A percentile compares a stretch with the other conserved stretches of the same genome.
These are phyloP conservation scores for Catocala nupta DNA, from an alignment of 2,888 invertebrate genomes.

Conservation along the genomic window DNA sequence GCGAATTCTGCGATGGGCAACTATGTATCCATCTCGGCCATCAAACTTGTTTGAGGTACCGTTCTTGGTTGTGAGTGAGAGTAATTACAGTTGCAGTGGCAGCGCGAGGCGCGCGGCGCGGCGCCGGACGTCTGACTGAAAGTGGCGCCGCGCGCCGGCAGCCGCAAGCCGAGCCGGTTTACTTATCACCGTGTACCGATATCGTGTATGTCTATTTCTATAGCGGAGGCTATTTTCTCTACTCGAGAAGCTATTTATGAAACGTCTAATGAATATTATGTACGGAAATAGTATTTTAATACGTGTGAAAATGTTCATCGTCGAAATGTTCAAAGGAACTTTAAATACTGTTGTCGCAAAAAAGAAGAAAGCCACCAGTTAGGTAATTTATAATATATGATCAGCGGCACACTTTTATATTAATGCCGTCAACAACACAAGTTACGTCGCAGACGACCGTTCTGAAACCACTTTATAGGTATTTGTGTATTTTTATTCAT, in stretches of 20 bases:
- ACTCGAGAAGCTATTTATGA: slow-evolving; percentile 8
- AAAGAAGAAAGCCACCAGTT: slow-evolving; percentile 9
- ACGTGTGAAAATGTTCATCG: neutral
- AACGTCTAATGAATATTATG: slow-evolving; percentile 6
- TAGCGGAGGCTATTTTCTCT: slow-evolving; percentile 4
- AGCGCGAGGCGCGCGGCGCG: slow-evolving; percentile 19
- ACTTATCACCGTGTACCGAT: slow-evolving; percentile 32
- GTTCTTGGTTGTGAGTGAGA: slow-evolving; percentile 55
- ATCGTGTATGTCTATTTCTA: slow-evolving; percentile 35
- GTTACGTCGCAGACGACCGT: neutral
- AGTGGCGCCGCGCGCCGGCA: slow-evolving; percentile 38
- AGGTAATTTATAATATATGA: slow-evolving; percentile 1
- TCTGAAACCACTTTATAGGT: neutral
- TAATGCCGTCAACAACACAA: neutral
- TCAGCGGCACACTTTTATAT: neutral
- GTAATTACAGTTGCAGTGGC: slow-evolving; percentile 42
- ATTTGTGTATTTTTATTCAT: neutral
- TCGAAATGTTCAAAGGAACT: neutral
- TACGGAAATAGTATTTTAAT: slow-evolving; percentile 1
- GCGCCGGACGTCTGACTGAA: slow-evolving; percentile 36
- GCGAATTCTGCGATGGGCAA: slow-evolving; percentile 22
- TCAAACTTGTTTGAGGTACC: slow-evolving; percentile 67
- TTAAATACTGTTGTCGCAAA: neutral
- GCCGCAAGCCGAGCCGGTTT: slow-evolving; percentile 34
- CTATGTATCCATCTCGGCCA: slow-evolving; percentile 43